A percentile compares a stretch with the other conserved stretches of the same genome.
These are phyloP conservation scores for Rhyacophila brunnea DNA, from an alignment of 1,140 invertebrate species.

Conservation along the genomic window DNA sequence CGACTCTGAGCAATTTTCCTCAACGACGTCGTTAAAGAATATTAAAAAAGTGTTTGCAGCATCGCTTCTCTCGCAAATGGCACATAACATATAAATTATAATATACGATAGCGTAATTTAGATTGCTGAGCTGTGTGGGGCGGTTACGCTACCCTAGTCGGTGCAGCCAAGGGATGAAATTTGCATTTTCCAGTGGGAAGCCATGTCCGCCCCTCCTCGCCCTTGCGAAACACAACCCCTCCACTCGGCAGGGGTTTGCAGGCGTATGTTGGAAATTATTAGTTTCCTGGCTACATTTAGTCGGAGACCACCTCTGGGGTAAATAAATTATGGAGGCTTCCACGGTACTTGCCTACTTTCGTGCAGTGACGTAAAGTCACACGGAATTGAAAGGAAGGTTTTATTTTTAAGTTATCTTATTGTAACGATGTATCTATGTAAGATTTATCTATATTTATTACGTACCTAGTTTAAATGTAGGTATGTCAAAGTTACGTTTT, in stretches of 20 bases:
- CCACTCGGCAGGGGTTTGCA: constrained; percentile 13
- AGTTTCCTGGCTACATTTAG: constrained; percentile 23
- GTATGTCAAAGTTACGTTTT: too few relatives aligned
- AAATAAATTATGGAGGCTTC: constrained; percentile 28
- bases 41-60: constrained; percentile 1
- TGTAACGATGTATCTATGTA: too few relatives aligned
- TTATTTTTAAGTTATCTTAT: too few relatives aligned
- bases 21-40: not conserved
- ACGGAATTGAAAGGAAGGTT: too few relatives aligned
- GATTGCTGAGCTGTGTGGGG: constrained; percentile 16
- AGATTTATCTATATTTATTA: too few relatives aligned
- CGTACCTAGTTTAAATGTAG: too few relatives aligned
- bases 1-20: not conserved
- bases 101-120: constrained; percentile 33
- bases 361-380: not conserved
- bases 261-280: constrained; percentile 36
- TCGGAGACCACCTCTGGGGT: constrained; percentile 13
- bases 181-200: constrained; percentile 33
- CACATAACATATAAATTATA: constrained; percentile 34
- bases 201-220: not conserved
- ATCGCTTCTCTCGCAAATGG: constrained; percentile 5
- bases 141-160: constrained; percentile 8
- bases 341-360: not conserved
- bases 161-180: constrained; percentile 23
- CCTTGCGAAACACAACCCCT: constrained; percentile 16